A percentile compares a stretch with the other conserved stretches of the same genome.
phyloP scores from a whole-genome alignment of 1,140 invertebrate species.

The Proctacanthus coquilletti region DNA sequence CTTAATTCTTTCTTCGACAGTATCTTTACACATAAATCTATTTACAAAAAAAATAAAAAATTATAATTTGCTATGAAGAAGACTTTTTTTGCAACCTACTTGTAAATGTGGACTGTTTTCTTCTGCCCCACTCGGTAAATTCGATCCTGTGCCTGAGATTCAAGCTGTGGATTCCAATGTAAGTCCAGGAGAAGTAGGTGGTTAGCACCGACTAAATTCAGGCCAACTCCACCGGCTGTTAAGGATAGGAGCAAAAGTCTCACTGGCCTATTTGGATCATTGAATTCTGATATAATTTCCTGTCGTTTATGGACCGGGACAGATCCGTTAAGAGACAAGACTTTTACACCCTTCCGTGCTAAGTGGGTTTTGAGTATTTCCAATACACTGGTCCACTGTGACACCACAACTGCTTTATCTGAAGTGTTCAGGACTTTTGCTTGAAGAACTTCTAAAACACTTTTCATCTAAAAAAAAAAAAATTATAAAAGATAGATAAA shows the following conservation, averaged over 20 bases:
- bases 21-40: constrained; percentile 62
- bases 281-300: constrained; percentile 54
- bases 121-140: constrained; percentile 81
- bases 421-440: constrained; percentile 35
- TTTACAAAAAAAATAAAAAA: constrained; percentile 12
- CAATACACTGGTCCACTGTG: constrained; percentile 71
- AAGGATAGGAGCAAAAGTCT: constrained; percentile 63
- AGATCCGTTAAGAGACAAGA: constrained; percentile 48
- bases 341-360: constrained; percentile 32
- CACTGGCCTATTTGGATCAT: constrained; percentile 39
- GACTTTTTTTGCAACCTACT: constrained; percentile 35
- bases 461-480: constrained; percentile 34
- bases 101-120: constrained; percentile 68
- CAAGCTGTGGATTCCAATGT: constrained; percentile 92
- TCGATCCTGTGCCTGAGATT: constrained; percentile 80
- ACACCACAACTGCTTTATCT: constrained; percentile 74
- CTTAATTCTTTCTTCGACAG: constrained; percentile 72
- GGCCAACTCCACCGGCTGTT: constrained; percentile 77
- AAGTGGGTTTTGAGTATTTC: constrained; percentile 49
- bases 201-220: constrained; percentile 81
- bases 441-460: constrained; percentile 40
- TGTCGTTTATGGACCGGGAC: constrained; percentile 44
- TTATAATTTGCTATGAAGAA: background rate
- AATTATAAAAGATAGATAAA: constrained; percentile 6
- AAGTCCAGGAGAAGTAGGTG: constrained; percentile 78